Conservation (phyloP, 2,888 invertebrate genomes). For the Elegia similella region DNA sequence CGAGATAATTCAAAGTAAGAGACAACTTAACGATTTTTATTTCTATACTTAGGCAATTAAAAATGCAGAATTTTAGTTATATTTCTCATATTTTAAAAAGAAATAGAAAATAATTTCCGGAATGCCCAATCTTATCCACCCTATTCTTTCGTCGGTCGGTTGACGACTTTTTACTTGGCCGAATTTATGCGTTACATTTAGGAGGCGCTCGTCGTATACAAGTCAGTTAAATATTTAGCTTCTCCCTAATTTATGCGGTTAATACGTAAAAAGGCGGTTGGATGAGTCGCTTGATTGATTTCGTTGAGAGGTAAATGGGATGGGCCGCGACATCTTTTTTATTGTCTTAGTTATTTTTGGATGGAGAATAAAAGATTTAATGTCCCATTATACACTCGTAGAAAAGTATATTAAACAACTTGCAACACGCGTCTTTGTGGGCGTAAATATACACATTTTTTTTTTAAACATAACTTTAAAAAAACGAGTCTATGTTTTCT, state of each 20-base stretch:
- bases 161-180: conserved; percentile 74
- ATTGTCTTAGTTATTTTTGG: conserved; percentile 3
- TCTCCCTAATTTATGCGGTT: conserved; percentile 70
- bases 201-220: conserved; percentile 69
- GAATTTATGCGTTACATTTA: conserved; percentile 77
- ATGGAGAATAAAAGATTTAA: background rate
- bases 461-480: too few relatives aligned
- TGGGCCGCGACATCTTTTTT: conserved; percentile 10
- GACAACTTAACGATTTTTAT: too few relatives aligned
- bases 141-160: conserved; percentile 40
- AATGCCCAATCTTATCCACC: conserved; percentile 36
- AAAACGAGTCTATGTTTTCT: too few relatives aligned
- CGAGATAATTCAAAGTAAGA: too few relatives aligned
- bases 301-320: conserved; percentile 33
- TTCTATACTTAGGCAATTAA: too few relatives aligned
- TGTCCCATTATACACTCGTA: background rate
- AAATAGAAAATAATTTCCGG: too few relatives aligned
- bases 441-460: too few relatives aligned
- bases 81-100: too few relatives aligned
- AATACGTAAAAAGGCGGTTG: conserved; percentile 56
- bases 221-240: conserved; percentile 74
- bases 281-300: conserved; percentile 51
- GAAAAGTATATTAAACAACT: too few relatives aligned
- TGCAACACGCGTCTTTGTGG: too few relatives aligned
- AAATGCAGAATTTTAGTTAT: too few relatives aligned